Base-by-base conservation (phyloP, 1,140 invertebrate species). In the Sarcophaga peregrina region DNA sequence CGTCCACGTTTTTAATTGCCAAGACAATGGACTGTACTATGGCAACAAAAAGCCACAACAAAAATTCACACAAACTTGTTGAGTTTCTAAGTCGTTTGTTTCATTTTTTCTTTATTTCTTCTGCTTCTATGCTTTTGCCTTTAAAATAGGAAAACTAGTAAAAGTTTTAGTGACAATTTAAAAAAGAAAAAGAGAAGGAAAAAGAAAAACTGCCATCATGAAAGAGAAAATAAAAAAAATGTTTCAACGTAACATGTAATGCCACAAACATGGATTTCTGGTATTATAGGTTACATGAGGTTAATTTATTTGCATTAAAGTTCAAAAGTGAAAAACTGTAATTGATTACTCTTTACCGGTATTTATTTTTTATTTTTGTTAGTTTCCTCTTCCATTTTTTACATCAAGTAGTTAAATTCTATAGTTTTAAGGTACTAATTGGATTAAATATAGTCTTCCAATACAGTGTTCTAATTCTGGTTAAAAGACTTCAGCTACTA, bases 21-120 rank as follows among this genome's bases (percentile, higher is more conserved):
- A 37, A 37, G 25, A 37, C 25, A 37, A 37, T 37, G 25, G 25
- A 37, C 25, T 37, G 25, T 37, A 37, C 25, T 2, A 58, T 58
- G 54, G 54, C 15, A 13, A 13, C 0, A 58, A 58, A n/a, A 58
- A 58, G n/a, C 6, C 15, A n/a, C 4, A 58, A 2, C 0, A 58
- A 58, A 58, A 58, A 58, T 58, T 58, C n/a, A 58, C 54, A n/a
- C n/a, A 13, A n/a, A 58, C 54, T 58, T 58, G 54, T 58, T 58
- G 54, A 58, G n/a, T 58, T 58, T 58, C 15, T 58, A 58, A 58
- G n/a, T n/a, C 15, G 3, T 58, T n/a, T 58, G 7, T 58, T 58
- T 4, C 4, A 37, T 37, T 37, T 37, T 37, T 37, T 37, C 4
- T 37, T 37, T 4, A n/a, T n/a, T 13, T n/a, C 54, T 13, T 58